Evolutionary conservation across 2,113 vertebrate species (phyloP), one percentile per base, ranked within the genome.

Genomic region (Hymenochirus boettgeri): DNA sequence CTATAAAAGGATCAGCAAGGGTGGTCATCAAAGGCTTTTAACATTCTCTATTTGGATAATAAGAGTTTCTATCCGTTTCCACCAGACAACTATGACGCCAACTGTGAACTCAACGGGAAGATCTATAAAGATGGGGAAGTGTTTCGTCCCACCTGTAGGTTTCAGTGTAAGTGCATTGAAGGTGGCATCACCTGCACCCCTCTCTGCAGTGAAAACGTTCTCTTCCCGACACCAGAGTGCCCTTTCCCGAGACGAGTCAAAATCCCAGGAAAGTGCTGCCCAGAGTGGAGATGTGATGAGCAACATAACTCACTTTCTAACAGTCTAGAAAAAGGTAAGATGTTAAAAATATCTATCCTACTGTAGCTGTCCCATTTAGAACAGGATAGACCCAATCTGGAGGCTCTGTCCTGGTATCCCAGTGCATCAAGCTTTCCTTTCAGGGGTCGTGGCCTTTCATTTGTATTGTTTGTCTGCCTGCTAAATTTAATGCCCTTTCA

Each of bases 261-360:
- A 29, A 64, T 92, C 2, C 92, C 89, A 0, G 95, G 94, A 12
- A 91, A 88, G 67, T 98, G 96, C 86, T 98, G 96, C 65, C 90
- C 84, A 0, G 89, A 94, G 72, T 98, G 96, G 96, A 80, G 94
- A 77, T 98, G 96, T 1, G 87, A 92, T 46, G 78, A 74, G 61
- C 73, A 72, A 52, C 80, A 88, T n/a, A 85, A 81, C 82, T 77
- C 33, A 19, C n/a, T 63, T 18, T 37, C 50, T 19, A 62, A 23
- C 33, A 12, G 4, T 19, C 31, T 53, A 22, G 48, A 13, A 25
- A 35, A 37, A 53, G 61, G 61, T 62, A 62, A 18, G 2, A 18
- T 22, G 1, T 11, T 22, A 6, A n/a, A n/a, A n/a, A n/a, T n/a
- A n/a, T n/a, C n/a, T n/a, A n/a, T n/a, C n/a, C n/a, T n/a, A n/a